A percentile compares a stretch with the other conserved stretches of the same genome.
Conservation (phyloP, 2,888 invertebrate species). For the Galeruca laticollis region DNA sequence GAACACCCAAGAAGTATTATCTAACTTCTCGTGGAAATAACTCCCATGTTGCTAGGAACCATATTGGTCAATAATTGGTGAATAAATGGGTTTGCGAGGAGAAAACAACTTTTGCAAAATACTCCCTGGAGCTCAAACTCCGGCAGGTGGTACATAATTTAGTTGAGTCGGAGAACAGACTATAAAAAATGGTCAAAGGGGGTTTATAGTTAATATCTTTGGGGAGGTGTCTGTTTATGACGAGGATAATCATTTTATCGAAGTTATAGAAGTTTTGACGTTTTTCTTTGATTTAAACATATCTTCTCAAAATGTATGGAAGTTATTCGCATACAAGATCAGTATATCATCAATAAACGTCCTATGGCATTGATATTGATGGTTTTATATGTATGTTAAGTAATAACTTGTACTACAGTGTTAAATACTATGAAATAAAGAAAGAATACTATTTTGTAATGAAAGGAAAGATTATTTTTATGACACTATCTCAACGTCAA, state of each 20-base stretch:
- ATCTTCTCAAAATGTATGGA: no score
- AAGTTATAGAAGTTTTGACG: neutral
- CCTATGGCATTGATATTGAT: no score
- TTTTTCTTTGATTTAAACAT: no score
- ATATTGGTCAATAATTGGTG: constrained; percentile 13
- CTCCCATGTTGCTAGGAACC: neutral
- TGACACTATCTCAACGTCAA: no score
- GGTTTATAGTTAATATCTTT: neutral
- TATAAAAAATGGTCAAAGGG: neutral
- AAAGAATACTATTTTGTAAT: no score
- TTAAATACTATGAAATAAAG: no score
- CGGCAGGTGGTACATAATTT: constrained; percentile 17
- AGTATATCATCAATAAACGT: no score
- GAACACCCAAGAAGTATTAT: neutral
- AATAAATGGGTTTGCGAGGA: constrained; percentile 9
- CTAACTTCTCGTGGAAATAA: neutral
- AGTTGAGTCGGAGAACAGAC: neutral
- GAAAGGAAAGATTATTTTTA: no score
- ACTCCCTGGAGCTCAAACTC: constrained; percentile 6
- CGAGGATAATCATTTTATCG: neutral
- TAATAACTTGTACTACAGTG: no score
- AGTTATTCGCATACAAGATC: no score
- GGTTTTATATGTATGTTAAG: no score
- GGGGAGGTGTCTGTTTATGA: neutral
- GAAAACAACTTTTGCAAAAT: constrained; percentile 17